A percentile compares a stretch with the other conserved stretches of the same genome.
Conservation (phyloP, 2,888 invertebrate species). For the Phrixothrix hirtus region DNA sequence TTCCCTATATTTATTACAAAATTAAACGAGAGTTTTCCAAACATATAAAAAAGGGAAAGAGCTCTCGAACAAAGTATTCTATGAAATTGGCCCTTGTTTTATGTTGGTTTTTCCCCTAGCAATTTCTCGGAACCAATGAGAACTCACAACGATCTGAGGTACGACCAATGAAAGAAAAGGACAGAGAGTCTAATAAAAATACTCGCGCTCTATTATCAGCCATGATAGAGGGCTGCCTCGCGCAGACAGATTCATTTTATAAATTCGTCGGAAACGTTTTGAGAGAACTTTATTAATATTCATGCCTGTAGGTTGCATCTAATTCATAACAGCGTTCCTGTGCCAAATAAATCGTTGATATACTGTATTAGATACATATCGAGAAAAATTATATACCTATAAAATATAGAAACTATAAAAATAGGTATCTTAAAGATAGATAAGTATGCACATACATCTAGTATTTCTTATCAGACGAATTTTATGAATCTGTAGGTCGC, state of each 20-base stretch:
- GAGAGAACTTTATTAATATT: constrained; percentile 51
- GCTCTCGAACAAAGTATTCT: constrained; percentile 31
- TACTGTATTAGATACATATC: too few relatives aligned
- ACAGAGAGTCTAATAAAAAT: constrained; percentile 59
- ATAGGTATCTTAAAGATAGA: too few relatives aligned
- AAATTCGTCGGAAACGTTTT: constrained; percentile 50
- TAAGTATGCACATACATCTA: too few relatives aligned
- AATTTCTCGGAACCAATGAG: constrained; percentile 59
- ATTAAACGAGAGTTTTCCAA: too few relatives aligned
- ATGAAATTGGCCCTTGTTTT: constrained; percentile 48
- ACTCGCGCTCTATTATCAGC: constrained; percentile 57
- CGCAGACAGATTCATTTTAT: constrained; percentile 54
- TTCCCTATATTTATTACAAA: too few relatives aligned
- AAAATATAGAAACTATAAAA: too few relatives aligned
- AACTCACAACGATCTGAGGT: constrained; percentile 53
- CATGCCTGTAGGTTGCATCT: constrained; percentile 33
- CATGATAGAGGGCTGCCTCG: constrained; percentile 55
- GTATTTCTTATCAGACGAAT: too few relatives aligned
- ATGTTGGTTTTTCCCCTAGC: constrained; percentile 57
- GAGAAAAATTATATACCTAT: too few relatives aligned
- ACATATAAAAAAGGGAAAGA: constrained; percentile 19
- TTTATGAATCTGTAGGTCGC: too few relatives aligned
- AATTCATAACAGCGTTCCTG: constrained; percentile 24
- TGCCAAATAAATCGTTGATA: too few relatives aligned
- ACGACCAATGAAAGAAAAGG: constrained; percentile 56